These are phyloP conservation scores for Micropoecilia bifurca DNA, from an alignment of 2,797 vertebrate species.

Conservation along the genomic window DNA sequence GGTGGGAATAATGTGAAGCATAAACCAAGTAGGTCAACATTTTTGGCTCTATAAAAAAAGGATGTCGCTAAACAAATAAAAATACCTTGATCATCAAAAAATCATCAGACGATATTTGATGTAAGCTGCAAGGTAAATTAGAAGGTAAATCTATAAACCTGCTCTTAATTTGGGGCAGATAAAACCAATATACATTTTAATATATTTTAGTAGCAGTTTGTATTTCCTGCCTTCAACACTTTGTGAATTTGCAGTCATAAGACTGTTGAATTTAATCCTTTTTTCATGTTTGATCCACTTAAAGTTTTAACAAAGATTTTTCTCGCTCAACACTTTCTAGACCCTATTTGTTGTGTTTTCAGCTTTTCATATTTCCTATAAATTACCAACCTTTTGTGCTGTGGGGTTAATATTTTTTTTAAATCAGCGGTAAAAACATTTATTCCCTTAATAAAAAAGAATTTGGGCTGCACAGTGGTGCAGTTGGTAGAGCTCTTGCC, in stretches of 20 bases:
- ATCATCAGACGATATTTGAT: too few species aligned
- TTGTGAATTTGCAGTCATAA: neutral
- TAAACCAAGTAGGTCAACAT: neutral
- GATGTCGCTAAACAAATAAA: neutral
- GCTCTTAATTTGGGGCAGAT: neutral
- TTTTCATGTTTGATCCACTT: neutral
- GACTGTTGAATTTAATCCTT: neutral
- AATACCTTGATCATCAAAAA: too few species aligned
- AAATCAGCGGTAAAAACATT: neutral
- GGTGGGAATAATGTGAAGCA: neutral
- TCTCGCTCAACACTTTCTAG: neutral
- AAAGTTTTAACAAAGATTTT: neutral
- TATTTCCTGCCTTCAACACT: neutral
- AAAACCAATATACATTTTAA: neutral
- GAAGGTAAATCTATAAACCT: neutral
- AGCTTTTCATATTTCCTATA: neutral
- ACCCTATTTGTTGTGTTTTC: neutral
- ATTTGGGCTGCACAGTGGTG: too few species aligned
- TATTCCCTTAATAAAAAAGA: neutral
- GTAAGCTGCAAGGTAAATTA: too few species aligned
- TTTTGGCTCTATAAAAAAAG: neutral
- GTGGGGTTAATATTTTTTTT: neutral
- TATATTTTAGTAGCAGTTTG: neutral
- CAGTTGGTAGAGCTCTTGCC: too few species aligned
- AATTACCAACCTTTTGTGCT: neutral